Percentiles rank a stretch among this genome's conserved stretches.
phyloP scores from a whole-genome alignment of 2,797 vertebrate species.

The Kryptopterus vitreolus region DNA sequence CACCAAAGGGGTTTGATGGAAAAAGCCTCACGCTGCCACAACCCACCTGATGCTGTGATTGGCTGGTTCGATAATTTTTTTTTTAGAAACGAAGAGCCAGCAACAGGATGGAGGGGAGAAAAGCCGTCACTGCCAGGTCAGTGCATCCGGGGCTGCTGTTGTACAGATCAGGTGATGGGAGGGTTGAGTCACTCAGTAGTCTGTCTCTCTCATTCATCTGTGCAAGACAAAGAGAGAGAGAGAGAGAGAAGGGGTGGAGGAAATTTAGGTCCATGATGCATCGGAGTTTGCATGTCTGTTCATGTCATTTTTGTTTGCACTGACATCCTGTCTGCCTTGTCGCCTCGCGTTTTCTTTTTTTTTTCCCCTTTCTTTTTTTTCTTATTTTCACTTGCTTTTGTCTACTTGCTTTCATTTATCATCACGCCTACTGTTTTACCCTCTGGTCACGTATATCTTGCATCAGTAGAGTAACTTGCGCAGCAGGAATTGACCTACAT shows the following conservation, averaged over 20 bases:
- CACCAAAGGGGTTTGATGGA: constrained; percentile 26
- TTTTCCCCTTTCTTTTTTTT: too few relatives aligned
- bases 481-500: constrained; percentile 31
- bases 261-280: constrained; percentile 17
- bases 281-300: constrained; percentile 25
- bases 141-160: constrained; percentile 55
- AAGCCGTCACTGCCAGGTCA: constrained; percentile 51
- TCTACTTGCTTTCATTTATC: constrained; percentile 34
- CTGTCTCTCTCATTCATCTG: constrained; percentile 74
- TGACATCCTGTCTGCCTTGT: constrained; percentile 34
- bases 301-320: constrained; percentile 33
- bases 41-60: constrained; percentile 37
- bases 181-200: constrained; percentile 78
- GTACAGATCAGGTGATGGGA: constrained; percentile 76
- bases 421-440: constrained; percentile 29
- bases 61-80: constrained; percentile 27
- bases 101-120: constrained; percentile 59
- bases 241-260: constrained; percentile 12
- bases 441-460: constrained; percentile 6
- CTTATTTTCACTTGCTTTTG: constrained; percentile 15
- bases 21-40: constrained; percentile 36
- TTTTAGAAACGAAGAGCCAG: constrained; percentile 61
- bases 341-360: constrained; percentile 10
- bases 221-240: constrained; percentile 10
- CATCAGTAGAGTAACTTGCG: constrained; percentile 21